Base-by-base conservation (phyloP, 2,797 vertebrate species). In the Ficedula albicollis region DNA sequence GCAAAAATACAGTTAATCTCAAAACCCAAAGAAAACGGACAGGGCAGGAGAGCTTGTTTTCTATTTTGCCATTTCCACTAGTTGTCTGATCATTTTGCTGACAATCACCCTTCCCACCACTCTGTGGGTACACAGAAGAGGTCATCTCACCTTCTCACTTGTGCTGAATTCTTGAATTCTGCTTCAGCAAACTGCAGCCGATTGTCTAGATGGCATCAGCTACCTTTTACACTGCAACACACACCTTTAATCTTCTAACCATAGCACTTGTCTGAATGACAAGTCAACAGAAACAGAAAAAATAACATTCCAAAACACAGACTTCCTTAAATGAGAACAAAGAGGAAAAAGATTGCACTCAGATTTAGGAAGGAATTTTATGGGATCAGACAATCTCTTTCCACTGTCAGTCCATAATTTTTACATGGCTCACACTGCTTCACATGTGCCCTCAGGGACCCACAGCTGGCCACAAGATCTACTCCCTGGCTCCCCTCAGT, bases 11-110 rank as follows among this genome's bases (percentile, higher is more conserved):
- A 14, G 29, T 17, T 41, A 51, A 38, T 54, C 20, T 34, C 14
- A 69, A 34, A 55, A 6, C 19, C 3, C 6, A 1, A 8, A 5
- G 7, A n/a, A 27, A 51, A 1, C 2, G 4, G 34, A 14, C 4
- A 46, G 23, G 15, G 14, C 38, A 72, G 5, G 4, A 86, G 14
- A 9, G 5, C 2, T 84, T 80, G 13, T 34, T 77, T 81, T 63
- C 36, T 55, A 4, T 67, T 51, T 77, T 78, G 43, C 13, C 17
- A 17, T 54, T 92, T 62, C 54, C 21, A 38, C 55, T 68, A 83
- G 25, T 36, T 52, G 11, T 18, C 18, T 74, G 56, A 15, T 59
- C 15, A 27, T 18, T 63, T 54, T 90, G 30, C 34, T 49, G 62
- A 34, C 43, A 60, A 58, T n/a, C 36, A 46, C 22, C 43, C 13